Percentiles rank a stretch among this genome's conserved stretches.
These are phyloP conservation scores for Epicauta chinensis DNA, from an alignment of 1,140 invertebrate genomes.

Conservation along the genomic window DNA sequence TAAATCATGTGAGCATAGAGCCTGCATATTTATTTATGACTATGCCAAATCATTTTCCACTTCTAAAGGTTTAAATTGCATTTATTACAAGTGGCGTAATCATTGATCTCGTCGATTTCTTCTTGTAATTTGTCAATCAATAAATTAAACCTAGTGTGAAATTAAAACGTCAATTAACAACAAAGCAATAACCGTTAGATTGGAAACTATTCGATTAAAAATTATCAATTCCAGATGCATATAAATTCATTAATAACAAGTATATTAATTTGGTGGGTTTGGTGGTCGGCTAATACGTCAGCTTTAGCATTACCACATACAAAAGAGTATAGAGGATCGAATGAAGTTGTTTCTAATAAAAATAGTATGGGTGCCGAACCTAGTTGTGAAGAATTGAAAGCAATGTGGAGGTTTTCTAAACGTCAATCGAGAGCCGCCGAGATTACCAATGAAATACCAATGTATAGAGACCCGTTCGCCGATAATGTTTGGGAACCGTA, in stretches of 20 bases:
- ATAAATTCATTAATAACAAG: conserved; percentile 22
- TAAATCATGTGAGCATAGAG: no score
- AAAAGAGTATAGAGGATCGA: conserved; percentile 32
- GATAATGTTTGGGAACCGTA: conserved; percentile 75
- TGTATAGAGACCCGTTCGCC: conserved; percentile 70
- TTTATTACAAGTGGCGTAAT: no score
- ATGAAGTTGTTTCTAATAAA: conserved; percentile 35
- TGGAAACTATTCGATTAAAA: no score
- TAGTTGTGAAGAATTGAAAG: conserved; percentile 76
- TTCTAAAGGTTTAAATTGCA: no score
- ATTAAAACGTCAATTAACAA: no score
- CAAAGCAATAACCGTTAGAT: no score
- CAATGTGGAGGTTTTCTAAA: conserved; percentile 88
- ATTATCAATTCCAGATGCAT: conserved; percentile 19
- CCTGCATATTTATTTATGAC: no score
- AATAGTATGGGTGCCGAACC: conserved; percentile 54
- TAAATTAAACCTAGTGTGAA: no score
- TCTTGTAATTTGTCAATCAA: no score
- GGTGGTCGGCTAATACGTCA: conserved; percentile 16
- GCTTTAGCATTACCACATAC: conserved; percentile 29
- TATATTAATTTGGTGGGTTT: conserved; percentile 24
- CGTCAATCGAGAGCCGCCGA: conserved; percentile 79
- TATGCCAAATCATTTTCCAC: no score
- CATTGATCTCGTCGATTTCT: no score
- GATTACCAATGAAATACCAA: conserved; percentile 76